Percentiles rank a stretch among this genome's conserved stretches.
These are phyloP conservation scores for Perccottus glenii DNA, from an alignment of 2,113 vertebrate genomes.

Conservation along the genomic window DNA sequence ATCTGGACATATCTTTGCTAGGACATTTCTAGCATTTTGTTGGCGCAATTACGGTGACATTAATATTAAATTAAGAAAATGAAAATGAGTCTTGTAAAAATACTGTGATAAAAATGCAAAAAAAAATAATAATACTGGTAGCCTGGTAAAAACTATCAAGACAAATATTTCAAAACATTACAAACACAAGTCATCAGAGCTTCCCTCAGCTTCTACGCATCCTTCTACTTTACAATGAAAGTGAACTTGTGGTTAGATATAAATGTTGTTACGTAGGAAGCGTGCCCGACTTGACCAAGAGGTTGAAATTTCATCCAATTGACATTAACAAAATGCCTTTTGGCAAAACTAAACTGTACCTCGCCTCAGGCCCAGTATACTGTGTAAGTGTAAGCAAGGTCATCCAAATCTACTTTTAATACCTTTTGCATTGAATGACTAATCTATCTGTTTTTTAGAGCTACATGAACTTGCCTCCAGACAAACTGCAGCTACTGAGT, in stretches of 20 bases:
- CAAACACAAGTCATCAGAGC: constrained; percentile 34
- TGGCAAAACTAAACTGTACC: too few relatives aligned
- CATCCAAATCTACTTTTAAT: not conserved
- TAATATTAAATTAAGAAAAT: too few relatives aligned
- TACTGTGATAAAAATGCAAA: not conserved
- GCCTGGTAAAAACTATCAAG: constrained; percentile 24
- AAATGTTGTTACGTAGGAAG: constrained; percentile 8
- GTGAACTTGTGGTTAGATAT: constrained; percentile 24
- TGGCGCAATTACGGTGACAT: too few relatives aligned
- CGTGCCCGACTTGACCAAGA: not conserved
- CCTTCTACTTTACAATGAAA: constrained; percentile 1
- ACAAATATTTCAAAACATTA: constrained; percentile 36
- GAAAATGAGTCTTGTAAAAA: too few relatives aligned
- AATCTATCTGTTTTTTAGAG: constrained; percentile 76
- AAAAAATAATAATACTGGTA: not conserved
- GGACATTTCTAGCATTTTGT: too few relatives aligned
- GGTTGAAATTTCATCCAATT: not conserved
- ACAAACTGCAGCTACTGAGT: constrained; percentile 90
- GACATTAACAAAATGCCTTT: not conserved
- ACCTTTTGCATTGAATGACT: not conserved
- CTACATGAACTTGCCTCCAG: constrained; percentile 94
- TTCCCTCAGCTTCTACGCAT: constrained; percentile 9
- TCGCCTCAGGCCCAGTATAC: not conserved
- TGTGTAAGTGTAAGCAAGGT: not conserved
- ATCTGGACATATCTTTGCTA: too few relatives aligned